Base-by-base conservation (phyloP, 2,888 invertebrate genomes). In the Nomada fucata region DNA sequence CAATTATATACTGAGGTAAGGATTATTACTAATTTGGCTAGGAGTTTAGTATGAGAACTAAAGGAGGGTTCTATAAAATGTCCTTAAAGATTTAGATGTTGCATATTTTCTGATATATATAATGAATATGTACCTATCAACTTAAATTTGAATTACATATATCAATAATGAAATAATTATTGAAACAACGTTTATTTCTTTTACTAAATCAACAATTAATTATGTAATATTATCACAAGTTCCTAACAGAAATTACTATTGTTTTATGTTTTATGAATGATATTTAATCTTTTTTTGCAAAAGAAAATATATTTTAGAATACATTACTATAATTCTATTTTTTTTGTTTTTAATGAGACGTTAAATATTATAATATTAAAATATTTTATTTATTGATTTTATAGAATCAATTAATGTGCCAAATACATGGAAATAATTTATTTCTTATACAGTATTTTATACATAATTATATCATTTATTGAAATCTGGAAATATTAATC, bases 101-200 rank as follows among this genome's bases (percentile, higher is more conserved):
- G 63, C 60, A 78, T 81, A 69, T 78, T 78, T 78, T 78, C 36
- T 60, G 52, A 73, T 15, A 70, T 74, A 55, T 44, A 26, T 79
- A 79, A 61, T 59, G 61, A 18, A 50, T 55, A 18, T 55, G 13
- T 71, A 67, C 23, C n/a, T 42, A 64, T 44, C 53, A 42, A 50
- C 13, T 77, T 68, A 29, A 15, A 52, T 52, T 47, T 79, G 52
- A 26, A 57, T 73, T 64, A 5, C 18, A 44, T 55, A 57, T 55
- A 57, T 68, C 59, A 47, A 44, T 55, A 55, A 68, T 61, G 57
- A 36, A 68, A 7, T 68, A 26, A 44, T 55, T 55, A 36, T 7
- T 29, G 18, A 61, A 18, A 20, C 36, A 26, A 18, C 53, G 0
- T 64, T 57, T 5, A 23, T 72, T 78, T 42, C 36, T 53, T 29